Evolutionary conservation across 2,888 invertebrate species (phyloP).

Genomic region (Papilio demoleus): DNA sequence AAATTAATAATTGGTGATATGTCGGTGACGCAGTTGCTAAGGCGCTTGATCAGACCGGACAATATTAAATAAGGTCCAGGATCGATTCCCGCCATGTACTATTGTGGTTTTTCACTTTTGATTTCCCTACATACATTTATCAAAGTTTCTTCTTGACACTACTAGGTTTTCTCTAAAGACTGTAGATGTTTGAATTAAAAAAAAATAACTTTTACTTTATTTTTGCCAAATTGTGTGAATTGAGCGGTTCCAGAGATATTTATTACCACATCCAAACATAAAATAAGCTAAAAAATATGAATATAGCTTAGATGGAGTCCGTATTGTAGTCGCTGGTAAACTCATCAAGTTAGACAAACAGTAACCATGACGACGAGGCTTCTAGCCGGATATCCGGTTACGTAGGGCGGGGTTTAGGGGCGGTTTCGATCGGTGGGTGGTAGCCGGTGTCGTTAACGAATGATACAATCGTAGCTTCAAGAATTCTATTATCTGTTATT

Average conservation of each 20-base stretch:
- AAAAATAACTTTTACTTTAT: no score
- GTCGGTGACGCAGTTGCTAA: neutral
- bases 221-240: no score
- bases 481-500: neutral
- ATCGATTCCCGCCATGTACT: no score
- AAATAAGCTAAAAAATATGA: no score
- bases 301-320: neutral
- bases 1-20: neutral
- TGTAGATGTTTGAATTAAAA: no score
- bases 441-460: neutral
- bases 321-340: slow-evolving; percentile 1
- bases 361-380: slow-evolving; percentile 51
- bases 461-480: neutral
- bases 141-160: no score
- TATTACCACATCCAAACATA: no score
- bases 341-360: slow-evolving; percentile 33
- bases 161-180: no score
- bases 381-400: slow-evolving; percentile 57
- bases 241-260: no score
- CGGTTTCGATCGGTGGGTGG: slow-evolving; percentile 23
- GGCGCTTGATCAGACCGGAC: no score
- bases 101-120: neutral
- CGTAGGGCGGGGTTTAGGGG: slow-evolving; percentile 47
- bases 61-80: no score
- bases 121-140: neutral